Conservation (phyloP, 1,140 invertebrate genomes). For the Coelopa frigida region DNA sequence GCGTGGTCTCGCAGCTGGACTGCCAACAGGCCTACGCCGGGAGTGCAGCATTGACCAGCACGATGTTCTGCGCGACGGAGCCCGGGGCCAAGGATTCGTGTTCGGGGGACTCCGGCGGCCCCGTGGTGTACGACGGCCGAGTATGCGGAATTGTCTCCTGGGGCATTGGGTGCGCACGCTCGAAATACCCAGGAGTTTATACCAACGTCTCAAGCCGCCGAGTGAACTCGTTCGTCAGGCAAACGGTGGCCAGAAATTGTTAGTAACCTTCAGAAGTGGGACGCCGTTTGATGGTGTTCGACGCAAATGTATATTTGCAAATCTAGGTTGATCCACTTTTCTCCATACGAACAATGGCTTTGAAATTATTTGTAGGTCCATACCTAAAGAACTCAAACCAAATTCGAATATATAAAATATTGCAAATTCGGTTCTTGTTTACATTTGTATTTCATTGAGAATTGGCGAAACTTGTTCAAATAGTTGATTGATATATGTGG, state of each 20-base stretch:
- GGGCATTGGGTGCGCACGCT: slow-evolving; percentile 53
- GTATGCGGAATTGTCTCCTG: slow-evolving; percentile 59
- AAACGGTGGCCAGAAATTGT: slow-evolving; percentile 16
- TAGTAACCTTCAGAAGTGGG: no score
- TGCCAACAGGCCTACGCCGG: slow-evolving; percentile 28
- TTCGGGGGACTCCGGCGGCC: slow-evolving; percentile 61
- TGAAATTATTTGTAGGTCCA: no score
- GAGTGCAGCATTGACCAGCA: slow-evolving; percentile 24
- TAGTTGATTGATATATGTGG: no score
- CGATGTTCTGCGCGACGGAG: slow-evolving; percentile 35
- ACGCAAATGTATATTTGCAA: no score
- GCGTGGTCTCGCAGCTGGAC: slow-evolving; percentile 20
- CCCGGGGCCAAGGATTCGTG: slow-evolving; percentile 44
- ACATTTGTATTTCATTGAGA: no score
- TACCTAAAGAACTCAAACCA: no score
- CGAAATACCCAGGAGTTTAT: slow-evolving; percentile 69
- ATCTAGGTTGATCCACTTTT: no score
- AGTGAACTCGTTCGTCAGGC: slow-evolving; percentile 23
- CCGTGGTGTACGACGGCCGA: slow-evolving; percentile 48
- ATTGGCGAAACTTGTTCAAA: no score
- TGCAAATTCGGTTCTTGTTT: no score
- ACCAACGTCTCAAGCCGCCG: slow-evolving; percentile 56
- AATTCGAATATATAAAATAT: no score
- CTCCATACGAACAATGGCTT: no score
- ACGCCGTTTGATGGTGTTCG: no score